A percentile compares a stretch with the other conserved stretches of the same genome.
Conservation (phyloP, 2,113 vertebrate species). For the Sturnira hondurensis region DNA sequence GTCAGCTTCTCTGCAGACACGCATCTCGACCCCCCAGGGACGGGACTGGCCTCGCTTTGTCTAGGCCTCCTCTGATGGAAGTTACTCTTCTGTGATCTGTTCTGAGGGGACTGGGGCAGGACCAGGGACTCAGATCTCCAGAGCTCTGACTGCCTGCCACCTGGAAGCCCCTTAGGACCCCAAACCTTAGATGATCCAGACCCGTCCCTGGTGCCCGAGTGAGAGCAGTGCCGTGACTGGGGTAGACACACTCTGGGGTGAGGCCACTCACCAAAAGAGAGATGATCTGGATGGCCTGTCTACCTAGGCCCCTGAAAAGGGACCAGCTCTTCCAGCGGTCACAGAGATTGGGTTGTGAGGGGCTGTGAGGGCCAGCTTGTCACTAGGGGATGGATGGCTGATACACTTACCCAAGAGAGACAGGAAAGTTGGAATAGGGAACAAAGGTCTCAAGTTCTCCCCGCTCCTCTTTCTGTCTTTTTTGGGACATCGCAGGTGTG, state of each 20-base stretch:
- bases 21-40: not conserved
- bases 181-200: not conserved
- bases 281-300: not conserved
- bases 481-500: not conserved
- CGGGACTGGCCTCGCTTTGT: too few relatives aligned
- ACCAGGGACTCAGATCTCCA: too few relatives aligned
- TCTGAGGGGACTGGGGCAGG: not conserved
- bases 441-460: not conserved
- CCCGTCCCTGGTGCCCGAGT: not conserved
- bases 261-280: not conserved
- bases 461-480: not conserved
- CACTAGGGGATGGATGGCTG: too few relatives aligned
- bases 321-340: not conserved
- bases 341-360: not conserved
- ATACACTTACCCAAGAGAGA: not conserved
- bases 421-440: not conserved
- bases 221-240: not conserved
- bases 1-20: not conserved
- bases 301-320: not conserved
- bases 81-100: not conserved
- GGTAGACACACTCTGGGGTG: not conserved
- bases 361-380: not conserved
- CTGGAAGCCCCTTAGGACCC: not conserved
- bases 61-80: not conserved
- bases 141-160: too few relatives aligned